Evolutionary conservation across 2,888 invertebrate genomes (phyloP), one percentile per base, ranked within the genome.

Genomic region (Meiosimyza decipiens): DNA sequence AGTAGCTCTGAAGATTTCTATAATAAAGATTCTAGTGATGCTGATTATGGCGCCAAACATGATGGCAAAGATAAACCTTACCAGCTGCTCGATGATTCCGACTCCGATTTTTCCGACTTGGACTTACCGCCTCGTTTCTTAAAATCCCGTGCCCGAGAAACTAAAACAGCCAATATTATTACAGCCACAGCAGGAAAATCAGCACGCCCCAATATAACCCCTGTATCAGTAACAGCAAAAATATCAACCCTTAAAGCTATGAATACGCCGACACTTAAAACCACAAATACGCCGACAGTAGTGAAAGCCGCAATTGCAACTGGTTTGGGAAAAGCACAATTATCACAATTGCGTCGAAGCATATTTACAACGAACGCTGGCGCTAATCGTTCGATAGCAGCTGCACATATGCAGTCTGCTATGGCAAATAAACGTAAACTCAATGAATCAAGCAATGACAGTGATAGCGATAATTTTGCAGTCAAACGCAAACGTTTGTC

Each of bases 311-410:
- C 60, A 51, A 76, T 28, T 28, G 28, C 28, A 28, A 3, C 28
- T 28, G 28, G 28, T 28, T 28, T 47, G 49, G 5, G 5, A 73
- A 78, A 66, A 71, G 1, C 40, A 9, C 80, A 80, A 47, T 67
- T 83, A 52, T 82, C 83, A 50, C 81, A 81, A 49, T 59, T 83
- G 60, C 78, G 83, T 22, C 80, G 82, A 62, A 78, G 77, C 7
- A 77, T 81, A 49, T 73, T 75, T 7, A 73, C 78, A 0, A 75
- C 79, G 1, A 80, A 76, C 63, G 74, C 80, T 52, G 40, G 71
- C 71, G 74, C 81, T 55, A 50, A 72, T 71, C 15, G 71, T 63
- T 33, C 54, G 1, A 50, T 33, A 51, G 55, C 51, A 47, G n/a
- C 16, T 40, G 47, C 11, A 28, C 2, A 15, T 6, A 22, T 28